phyloP scores from a whole-genome alignment of 2,113 vertebrate species.

The Syngnathus floridae region DNA sequence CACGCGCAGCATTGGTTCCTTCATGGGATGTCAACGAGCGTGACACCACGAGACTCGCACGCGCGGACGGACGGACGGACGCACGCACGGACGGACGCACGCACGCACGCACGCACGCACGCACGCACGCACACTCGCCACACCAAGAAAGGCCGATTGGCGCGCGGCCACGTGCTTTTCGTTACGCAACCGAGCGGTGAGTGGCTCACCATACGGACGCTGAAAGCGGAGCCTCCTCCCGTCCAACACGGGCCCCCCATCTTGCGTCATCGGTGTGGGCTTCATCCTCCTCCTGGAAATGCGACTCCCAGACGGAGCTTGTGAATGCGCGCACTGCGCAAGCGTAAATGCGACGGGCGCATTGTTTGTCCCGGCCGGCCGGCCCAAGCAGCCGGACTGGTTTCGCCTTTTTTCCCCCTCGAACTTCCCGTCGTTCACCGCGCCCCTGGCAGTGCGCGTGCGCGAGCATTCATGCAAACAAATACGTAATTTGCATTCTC shows the following conservation, averaged over 20 bases:
- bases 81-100: too few relatives aligned
- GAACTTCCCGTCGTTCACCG: not conserved
- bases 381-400: not conserved
- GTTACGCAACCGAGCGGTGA: not conserved
- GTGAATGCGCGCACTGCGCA: not conserved
- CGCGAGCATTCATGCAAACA: not conserved
- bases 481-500: not conserved
- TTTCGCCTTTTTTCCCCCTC: not conserved
- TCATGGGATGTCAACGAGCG: not conserved
- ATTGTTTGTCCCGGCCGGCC: not conserved
- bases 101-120: too few relatives aligned
- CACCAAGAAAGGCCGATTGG: not conserved
- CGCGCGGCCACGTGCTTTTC: conserved; percentile 1
- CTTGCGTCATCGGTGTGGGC: conserved; percentile 23
- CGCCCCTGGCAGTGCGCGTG: not conserved
- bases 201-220: conserved; percentile 52
- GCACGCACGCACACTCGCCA: too few relatives aligned
- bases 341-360: not conserved
- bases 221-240: conserved; percentile 45
- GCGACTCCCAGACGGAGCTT: not conserved
- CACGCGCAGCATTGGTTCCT: not conserved
- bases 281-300: conserved; percentile 32
- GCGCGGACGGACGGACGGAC: not conserved
- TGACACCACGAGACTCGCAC: not conserved
- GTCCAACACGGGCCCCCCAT: not conserved